Conservation (phyloP, 1,140 invertebrate species). For the Radopholus similis region DNA sequence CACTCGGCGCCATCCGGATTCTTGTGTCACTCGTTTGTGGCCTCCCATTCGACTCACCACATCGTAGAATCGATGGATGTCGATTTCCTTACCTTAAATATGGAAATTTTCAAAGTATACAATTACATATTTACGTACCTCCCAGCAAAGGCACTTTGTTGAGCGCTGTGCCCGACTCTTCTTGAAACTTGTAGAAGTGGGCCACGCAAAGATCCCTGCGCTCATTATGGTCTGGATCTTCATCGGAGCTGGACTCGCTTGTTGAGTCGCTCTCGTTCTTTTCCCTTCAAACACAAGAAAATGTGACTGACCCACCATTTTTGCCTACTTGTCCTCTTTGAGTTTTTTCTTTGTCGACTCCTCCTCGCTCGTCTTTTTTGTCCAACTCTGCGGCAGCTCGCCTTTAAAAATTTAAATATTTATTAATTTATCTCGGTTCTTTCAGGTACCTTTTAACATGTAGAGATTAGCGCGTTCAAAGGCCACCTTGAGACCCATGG, state of each 20-base stretch:
- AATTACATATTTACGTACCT: not conserved
- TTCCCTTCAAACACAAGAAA: not conserved
- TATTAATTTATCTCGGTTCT: no score
- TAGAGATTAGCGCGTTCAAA: conserved; percentile 27
- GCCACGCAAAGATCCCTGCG: conserved; percentile 27
- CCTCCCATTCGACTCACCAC: conserved; percentile 29
- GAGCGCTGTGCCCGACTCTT: conserved; percentile 26
- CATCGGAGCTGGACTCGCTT: not conserved
- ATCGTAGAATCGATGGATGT: conserved; percentile 32
- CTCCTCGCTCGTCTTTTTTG: not conserved
- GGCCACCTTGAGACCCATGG: conserved; percentile 18
- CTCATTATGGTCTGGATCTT: conserved; percentile 29
- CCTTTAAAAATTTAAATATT: conserved; percentile 1
- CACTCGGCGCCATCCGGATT: conserved; percentile 18
- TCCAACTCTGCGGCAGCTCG: conserved; percentile 25
- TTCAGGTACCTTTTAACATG: conserved; percentile 19
- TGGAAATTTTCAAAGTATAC: not conserved
- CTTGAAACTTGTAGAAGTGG: conserved; percentile 36
- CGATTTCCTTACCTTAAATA: conserved; percentile 25
- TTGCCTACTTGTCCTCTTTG: not conserved
- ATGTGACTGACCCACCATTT: no score
- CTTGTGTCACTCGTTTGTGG: conserved; percentile 29
- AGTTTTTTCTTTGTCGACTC: not conserved
- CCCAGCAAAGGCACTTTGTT: conserved; percentile 29
- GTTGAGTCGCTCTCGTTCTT: not conserved